Conservation (phyloP, 2,113 vertebrate species). For the Chrysochloris asiatica region DNA sequence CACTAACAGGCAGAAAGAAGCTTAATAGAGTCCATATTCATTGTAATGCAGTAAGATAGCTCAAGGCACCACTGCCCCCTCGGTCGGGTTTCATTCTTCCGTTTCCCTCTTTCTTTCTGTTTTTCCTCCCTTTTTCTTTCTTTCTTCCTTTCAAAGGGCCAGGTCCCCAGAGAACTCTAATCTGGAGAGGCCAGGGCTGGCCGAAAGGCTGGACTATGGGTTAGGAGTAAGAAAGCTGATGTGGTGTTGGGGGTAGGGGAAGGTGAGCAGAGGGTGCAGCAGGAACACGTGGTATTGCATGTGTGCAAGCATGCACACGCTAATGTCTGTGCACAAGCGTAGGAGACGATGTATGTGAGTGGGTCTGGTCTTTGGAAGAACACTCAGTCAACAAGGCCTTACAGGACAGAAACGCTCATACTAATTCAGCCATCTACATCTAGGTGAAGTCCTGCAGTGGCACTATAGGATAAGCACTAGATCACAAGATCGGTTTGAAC, state of each 20-base stretch:
- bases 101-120: conserved; percentile 82
- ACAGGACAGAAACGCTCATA: too few species aligned
- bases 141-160: conserved; percentile 79
- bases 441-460: too few species aligned
- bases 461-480: too few species aligned
- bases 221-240: conserved; percentile 35
- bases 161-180: conserved; percentile 84
- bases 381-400: background rate
- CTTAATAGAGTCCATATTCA: conserved; percentile 99
- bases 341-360: background rate
- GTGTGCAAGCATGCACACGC: fast-evolving
- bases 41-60: conserved; percentile 99
- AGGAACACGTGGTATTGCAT: background rate
- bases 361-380: background rate
- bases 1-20: conserved; percentile 99
- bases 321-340: too few species aligned
- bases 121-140: conserved; percentile 71
- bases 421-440: background rate
- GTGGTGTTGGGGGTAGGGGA: conserved; percentile 50
- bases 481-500: too few species aligned
- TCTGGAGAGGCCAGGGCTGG: conserved; percentile 81
- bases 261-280: conserved; percentile 46
- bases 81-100: conserved; percentile 87
- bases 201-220: conserved; percentile 58
- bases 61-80: conserved; percentile 91